These are phyloP conservation scores for Tiaroga cobitis DNA, from an alignment of 2,797 vertebrate genomes.

Conservation along the genomic window DNA sequence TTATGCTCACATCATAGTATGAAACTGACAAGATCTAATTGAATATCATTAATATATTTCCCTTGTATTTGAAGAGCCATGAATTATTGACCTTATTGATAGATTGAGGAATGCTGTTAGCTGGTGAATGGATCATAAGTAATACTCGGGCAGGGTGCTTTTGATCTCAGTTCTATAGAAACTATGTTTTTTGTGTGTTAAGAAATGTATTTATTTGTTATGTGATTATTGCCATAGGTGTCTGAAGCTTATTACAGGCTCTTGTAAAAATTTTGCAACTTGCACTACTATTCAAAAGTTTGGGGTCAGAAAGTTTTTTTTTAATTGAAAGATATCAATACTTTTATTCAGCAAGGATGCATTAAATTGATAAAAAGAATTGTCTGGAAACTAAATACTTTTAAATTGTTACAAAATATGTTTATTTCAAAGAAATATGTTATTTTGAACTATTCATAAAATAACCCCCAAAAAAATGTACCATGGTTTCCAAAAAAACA, in stretches of 20 bases:
- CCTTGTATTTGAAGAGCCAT: conserved; percentile 40
- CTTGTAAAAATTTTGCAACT: background rate
- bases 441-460: background rate
- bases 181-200: background rate
- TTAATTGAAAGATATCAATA: background rate
- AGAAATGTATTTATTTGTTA: background rate
- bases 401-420: background rate
- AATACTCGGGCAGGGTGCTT: background rate
- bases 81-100: conserved; percentile 21
- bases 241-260: background rate
- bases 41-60: conserved; percentile 41
- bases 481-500: no score
- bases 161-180: background rate
- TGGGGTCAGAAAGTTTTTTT: background rate
- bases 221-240: background rate
- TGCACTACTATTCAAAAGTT: background rate
- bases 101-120: conserved; percentile 20
- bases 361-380: no score
- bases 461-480: no score
- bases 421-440: background rate
- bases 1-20: background rate
- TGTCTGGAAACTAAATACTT: no score
- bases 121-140: conserved; percentile 12
- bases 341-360: background rate
- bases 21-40: conserved; percentile 12